Conservation (phyloP, 30 jellyfish, hydroid and myxozoan species). For the Sanderia malayensis region DNA sequence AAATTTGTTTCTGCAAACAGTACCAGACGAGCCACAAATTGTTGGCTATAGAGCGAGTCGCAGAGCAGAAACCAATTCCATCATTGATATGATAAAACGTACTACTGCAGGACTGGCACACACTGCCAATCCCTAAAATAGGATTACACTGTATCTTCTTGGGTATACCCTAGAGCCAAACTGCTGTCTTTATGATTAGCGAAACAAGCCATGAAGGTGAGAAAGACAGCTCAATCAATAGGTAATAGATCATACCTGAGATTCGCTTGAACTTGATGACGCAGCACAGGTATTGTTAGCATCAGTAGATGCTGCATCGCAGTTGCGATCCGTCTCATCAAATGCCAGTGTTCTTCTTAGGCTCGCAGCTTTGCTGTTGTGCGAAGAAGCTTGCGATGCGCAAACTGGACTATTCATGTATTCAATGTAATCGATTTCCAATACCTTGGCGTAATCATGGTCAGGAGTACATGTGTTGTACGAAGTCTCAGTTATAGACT, state of each 20-base stretch:
- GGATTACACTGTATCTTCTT: no score
- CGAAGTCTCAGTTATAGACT: background rate
- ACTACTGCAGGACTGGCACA: no score
- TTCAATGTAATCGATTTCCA: slow-evolving; percentile 5
- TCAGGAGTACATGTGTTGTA: slow-evolving; percentile 59
- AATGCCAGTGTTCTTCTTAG: slow-evolving; percentile 66
- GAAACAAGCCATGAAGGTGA: no score
- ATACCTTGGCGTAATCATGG: slow-evolving; percentile 65
- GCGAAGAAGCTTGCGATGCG: background rate
- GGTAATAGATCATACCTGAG: background rate
- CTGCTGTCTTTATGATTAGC: no score
- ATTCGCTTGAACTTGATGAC: background rate
- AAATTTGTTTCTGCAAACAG: no score
- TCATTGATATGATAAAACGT: no score
- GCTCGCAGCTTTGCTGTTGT: slow-evolving; percentile 11
- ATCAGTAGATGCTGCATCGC: no score
- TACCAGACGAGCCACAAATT: no score
- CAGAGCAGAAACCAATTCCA: no score
- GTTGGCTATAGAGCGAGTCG: no score
- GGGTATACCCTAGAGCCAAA: no score
- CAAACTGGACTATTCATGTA: background rate
- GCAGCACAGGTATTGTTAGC: background rate
- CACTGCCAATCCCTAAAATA: no score
- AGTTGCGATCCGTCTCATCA: slow-evolving; percentile 55
- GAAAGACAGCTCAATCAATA: background rate